phyloP scores from a whole-genome alignment of 2,888 invertebrate genomes.

The Mantis religiosa region DNA sequence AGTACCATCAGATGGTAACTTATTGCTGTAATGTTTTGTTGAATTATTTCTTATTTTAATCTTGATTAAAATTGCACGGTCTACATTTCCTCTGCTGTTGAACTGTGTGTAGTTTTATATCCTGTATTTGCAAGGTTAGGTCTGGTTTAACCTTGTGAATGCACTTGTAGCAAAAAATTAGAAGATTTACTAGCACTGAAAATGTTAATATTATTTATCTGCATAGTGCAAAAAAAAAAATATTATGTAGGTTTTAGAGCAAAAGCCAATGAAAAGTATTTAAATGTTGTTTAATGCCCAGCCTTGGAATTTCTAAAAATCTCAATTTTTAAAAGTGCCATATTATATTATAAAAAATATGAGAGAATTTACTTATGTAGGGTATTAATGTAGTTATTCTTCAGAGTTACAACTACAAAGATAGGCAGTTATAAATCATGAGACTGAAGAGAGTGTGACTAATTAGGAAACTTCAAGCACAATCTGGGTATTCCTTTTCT shows the following conservation, averaged over 20 bases:
- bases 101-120: not conserved
- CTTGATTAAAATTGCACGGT: conserved; percentile 8
- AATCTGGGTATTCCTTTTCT: not conserved
- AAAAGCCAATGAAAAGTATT: not conserved
- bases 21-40: not conserved
- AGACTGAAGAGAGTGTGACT: not conserved
- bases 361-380: not conserved
- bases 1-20: not conserved
- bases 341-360: not conserved
- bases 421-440: not conserved
- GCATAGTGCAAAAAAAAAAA: not conserved
- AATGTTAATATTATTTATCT: not conserved
- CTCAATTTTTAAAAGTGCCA: not conserved
- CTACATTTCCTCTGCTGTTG: conserved; percentile 14
- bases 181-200: conserved; percentile 4
- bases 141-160: not conserved
- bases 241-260: conserved; percentile 14
- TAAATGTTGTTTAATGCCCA: not conserved
- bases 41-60: not conserved
- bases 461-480: not conserved
- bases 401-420: not conserved
- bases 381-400: not conserved
- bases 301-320: not conserved
- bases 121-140: not conserved
- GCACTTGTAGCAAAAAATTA: not conserved